These are phyloP conservation scores for Gymnoscopelus braueri DNA, from an alignment of 2,797 vertebrate genomes.

Conservation along the genomic window DNA sequence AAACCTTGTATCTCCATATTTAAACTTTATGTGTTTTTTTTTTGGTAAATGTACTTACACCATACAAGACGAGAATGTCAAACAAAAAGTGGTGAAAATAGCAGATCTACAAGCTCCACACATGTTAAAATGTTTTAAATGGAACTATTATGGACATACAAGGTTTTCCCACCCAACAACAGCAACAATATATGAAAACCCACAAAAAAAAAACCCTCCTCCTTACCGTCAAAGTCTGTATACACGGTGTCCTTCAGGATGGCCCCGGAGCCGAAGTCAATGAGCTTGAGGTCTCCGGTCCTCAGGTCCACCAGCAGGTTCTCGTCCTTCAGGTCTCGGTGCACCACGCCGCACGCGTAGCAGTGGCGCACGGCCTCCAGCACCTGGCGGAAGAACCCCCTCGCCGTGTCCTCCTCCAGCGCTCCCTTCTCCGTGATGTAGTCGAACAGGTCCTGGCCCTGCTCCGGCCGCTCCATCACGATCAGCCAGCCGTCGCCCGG, in stretches of 20 bases:
- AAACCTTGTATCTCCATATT: no score
- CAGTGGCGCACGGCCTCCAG: conserved; percentile 89
- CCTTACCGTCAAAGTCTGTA: conserved; percentile 90
- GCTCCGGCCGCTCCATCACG: conserved; percentile 88
- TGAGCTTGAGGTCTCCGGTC: conserved; percentile 87
- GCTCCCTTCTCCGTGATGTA: conserved; percentile 91
- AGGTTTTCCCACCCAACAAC: no score
- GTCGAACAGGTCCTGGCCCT: conserved; percentile 86
- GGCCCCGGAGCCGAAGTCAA: conserved; percentile 90
- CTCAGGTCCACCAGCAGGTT: conserved; percentile 89
- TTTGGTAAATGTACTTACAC: no score
- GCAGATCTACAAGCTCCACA: no score
- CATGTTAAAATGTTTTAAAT: no score
- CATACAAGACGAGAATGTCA: no score
- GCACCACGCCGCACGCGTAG: conserved; percentile 87
- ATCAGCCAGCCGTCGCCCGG: conserved; percentile 85
- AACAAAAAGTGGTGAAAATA: no score
- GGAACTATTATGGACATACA: no score
- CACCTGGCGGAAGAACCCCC: conserved; percentile 88
- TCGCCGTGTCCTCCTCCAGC: conserved; percentile 85
- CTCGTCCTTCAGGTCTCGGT: conserved; percentile 91
- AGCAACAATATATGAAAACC: neutral
- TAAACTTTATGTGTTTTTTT: no score
- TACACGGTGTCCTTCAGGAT: conserved; percentile 91
- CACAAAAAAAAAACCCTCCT: neutral